phyloP scores from a whole-genome alignment of 2,888 invertebrate genomes.

The Theristus sp. region DNA sequence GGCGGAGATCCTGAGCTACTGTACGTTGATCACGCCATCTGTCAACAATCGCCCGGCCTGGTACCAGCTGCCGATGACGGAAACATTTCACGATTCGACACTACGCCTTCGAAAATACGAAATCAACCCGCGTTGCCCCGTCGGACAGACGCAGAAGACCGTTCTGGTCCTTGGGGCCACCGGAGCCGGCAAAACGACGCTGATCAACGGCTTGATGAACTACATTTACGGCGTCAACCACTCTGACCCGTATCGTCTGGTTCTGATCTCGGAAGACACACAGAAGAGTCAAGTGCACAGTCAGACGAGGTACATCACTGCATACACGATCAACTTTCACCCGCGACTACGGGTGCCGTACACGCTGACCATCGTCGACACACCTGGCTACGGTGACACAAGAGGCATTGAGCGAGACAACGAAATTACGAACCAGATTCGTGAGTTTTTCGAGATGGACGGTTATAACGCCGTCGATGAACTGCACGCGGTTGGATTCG shows the following conservation, averaged over 20 bases:
- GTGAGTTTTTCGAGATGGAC: neutral
- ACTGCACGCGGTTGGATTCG: constrained; percentile 13
- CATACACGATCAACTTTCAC: constrained; percentile 8
- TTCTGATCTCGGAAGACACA: constrained; percentile 8
- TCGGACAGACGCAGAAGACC: no score
- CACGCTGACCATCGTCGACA: constrained; percentile 9
- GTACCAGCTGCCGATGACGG: no score
- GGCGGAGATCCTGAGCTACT: no score
- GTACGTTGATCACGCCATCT: no score
- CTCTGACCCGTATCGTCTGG: constrained; percentile 7
- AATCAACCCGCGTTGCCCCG: no score
- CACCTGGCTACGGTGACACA: constrained; percentile 10
- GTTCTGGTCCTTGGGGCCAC: constrained; percentile 8
- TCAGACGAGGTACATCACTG: constrained; percentile 10
- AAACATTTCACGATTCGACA: no score
- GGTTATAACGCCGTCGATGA: no score
- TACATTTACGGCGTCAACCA: constrained; percentile 8
- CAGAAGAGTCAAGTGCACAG: constrained; percentile 10
- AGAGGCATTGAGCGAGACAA: constrained; percentile 7
- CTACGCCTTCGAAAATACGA: no score
- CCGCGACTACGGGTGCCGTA: constrained; percentile 4
- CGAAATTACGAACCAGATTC: neutral
- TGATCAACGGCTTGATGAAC: constrained; percentile 10
- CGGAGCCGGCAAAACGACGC: constrained; percentile 10
- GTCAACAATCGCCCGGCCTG: no score